phyloP scores from a whole-genome alignment of 2,888 invertebrate genomes.

The Agrochola macilenta region DNA sequence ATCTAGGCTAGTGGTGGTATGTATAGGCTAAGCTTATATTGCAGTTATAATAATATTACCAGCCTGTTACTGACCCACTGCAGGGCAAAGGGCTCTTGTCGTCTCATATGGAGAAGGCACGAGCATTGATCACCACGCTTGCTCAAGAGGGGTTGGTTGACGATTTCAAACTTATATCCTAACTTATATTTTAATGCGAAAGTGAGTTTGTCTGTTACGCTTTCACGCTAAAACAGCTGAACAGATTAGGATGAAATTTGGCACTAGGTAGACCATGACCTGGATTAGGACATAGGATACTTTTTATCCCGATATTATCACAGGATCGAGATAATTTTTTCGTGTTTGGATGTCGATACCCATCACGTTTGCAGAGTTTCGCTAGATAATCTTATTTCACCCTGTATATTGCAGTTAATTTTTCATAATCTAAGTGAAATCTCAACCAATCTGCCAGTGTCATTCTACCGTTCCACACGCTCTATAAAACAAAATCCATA shows the following conservation, averaged over 20 bases:
- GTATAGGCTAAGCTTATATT: neutral
- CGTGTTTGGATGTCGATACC: too few species aligned
- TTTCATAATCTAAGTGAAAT: conserved; percentile 26
- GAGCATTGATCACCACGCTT: neutral
- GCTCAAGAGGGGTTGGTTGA: neutral
- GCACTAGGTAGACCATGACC: too few species aligned
- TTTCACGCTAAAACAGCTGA: too few species aligned
- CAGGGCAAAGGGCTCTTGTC: neutral
- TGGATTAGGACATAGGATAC: too few species aligned
- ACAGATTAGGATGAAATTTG: too few species aligned
- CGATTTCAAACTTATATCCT: neutral
- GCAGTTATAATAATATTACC: neutral
- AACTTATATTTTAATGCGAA: too few species aligned
- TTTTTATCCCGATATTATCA: too few species aligned
- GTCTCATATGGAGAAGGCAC: neutral
- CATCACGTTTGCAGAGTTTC: too few species aligned
- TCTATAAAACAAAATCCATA: conserved; percentile 40
- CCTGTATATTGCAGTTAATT: neutral
- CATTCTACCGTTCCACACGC: conserved; percentile 14
- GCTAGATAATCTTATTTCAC: too few species aligned
- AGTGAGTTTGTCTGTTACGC: too few species aligned
- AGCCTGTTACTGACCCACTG: neutral
- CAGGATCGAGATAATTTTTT: too few species aligned
- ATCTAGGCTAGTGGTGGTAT: neutral
- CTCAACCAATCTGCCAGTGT: conserved; percentile 15